Conservation (phyloP, 2,113 vertebrate species). For the Sebastes schlegelii region DNA sequence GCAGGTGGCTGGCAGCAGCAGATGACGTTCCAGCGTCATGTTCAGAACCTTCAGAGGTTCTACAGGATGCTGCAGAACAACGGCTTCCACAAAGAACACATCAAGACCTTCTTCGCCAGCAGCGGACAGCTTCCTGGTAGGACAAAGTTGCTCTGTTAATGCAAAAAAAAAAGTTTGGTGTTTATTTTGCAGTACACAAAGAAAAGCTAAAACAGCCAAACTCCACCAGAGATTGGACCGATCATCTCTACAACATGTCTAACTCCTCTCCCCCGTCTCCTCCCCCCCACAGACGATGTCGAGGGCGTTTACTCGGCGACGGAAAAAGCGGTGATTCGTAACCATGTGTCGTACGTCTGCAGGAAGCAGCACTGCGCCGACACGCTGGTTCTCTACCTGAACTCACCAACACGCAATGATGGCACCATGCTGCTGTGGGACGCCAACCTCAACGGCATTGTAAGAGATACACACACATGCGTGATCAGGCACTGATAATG, state of each 20-base stretch:
- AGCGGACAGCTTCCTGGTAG: conserved; percentile 82
- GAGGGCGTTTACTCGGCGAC: conserved; percentile 83
- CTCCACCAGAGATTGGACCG: neutral
- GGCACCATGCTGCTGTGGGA: conserved; percentile 88
- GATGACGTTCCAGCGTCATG: conserved; percentile 83
- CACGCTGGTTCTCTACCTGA: conserved; percentile 85
- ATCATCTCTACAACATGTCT: neutral
- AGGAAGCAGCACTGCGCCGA: conserved; percentile 87
- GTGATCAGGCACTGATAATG: neutral
- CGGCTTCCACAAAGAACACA: conserved; percentile 86
- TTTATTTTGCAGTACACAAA: neutral
- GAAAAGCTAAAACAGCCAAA: neutral
- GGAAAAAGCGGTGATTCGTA: conserved; percentile 84
- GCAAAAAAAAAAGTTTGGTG: neutral
- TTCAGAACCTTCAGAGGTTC: conserved; percentile 82
- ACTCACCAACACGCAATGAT: conserved; percentile 85
- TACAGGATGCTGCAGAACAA: conserved; percentile 84
- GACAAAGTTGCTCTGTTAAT: neutral
- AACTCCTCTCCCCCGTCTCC: neutral
- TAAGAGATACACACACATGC: conserved; percentile 61
- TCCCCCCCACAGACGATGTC: conserved; percentile 68
- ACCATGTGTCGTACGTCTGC: conserved; percentile 86
- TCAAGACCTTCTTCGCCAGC: conserved; percentile 87
- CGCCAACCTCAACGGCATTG: conserved; percentile 85
- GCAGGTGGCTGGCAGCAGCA: conserved; percentile 87